phyloP scores from a whole-genome alignment of 2,888 invertebrate species.

The Dromius quadrimaculatus region DNA sequence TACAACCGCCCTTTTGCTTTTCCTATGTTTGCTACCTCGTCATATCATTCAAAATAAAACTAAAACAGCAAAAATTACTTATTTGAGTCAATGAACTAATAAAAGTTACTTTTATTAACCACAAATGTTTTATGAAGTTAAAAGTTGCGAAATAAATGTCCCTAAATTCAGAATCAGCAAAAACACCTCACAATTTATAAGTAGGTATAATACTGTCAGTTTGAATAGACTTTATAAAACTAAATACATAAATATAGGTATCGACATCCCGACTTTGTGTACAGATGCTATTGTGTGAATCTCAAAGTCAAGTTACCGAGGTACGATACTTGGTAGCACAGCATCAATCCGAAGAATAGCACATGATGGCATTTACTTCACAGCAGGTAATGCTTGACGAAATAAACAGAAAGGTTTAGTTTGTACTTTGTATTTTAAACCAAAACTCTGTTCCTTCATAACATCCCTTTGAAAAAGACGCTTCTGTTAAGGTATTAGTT shows the following conservation, averaged over 20 bases:
- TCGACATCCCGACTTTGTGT: constrained; percentile 24
- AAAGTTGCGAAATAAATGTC: background rate
- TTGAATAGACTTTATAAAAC: constrained; percentile 1
- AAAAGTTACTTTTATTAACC: background rate
- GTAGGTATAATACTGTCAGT: constrained; percentile 11
- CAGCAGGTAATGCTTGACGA: constrained; percentile 43
- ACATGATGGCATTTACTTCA: background rate
- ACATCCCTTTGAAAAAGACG: constrained; percentile 32
- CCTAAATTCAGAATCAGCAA: background rate
- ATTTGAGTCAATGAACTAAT: background rate
- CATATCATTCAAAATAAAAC: too few species aligned
- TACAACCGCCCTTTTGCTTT: background rate
- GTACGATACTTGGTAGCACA: constrained; percentile 11
- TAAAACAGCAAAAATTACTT: background rate
- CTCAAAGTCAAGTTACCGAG: constrained; percentile 44
- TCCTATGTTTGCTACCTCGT: background rate
- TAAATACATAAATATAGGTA: constrained; percentile 43
- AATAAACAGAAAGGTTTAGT: constrained; percentile 50
- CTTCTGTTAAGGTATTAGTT: constrained; percentile 43
- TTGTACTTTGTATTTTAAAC: constrained; percentile 49
- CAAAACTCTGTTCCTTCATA: constrained; percentile 39
- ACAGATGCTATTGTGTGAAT: constrained; percentile 38
- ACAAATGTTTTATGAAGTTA: background rate
- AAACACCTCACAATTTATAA: constrained; percentile 4
- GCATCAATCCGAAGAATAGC: constrained; percentile 15